Evolutionary conservation across 2,113 vertebrate genomes (phyloP), one percentile per base, ranked within the genome.

Genomic region (Actenoides hombroni): DNA sequence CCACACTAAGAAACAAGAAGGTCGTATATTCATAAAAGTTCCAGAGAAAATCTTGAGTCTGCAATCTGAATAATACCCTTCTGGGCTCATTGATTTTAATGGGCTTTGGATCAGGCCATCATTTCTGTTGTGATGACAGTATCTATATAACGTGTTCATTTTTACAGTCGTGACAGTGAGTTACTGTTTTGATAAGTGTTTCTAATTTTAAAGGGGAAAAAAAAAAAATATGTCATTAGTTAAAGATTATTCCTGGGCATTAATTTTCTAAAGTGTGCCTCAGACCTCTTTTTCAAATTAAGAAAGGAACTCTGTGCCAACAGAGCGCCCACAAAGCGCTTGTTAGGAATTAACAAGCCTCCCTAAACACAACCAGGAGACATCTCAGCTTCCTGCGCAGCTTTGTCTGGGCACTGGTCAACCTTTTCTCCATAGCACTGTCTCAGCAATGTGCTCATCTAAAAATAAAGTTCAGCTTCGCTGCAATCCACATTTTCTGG

Each of bases 181-280:
- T 85, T 93, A 82, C 49, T 83, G 21, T 94, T 94, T 95, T 80
- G 63, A 85, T 85, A 95, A 95, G 85, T 86, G 86, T 91, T 89
- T 93, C 84, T 91, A 81, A 81, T 92, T 88, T 90, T 86, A 83
- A 84, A 84, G 21, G 40, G 37, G 29, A 16, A 28, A 17, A 18
- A 6, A 28, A 6, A 93, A 95, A 95, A 88, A 64, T 14, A 63
- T 84, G 64, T 63, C 56, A 82, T 78, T 88, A 95, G 90, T 94
- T 95, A 92, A 90, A 96, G 64, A 88, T 86, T 93, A 86, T 86
- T 83, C 42, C 33, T 86, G 67, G 44, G 56, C 71, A 86, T 90
- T 93, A 83, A 92, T 95, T 94, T 94, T 94, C 93, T 71, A 35
- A 93, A 93, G 21, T 74, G 54, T 74, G 25, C 64, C 26, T 51